Base-by-base conservation (phyloP, 2,888 invertebrate species). In the Rhodophaea formosa region DNA sequence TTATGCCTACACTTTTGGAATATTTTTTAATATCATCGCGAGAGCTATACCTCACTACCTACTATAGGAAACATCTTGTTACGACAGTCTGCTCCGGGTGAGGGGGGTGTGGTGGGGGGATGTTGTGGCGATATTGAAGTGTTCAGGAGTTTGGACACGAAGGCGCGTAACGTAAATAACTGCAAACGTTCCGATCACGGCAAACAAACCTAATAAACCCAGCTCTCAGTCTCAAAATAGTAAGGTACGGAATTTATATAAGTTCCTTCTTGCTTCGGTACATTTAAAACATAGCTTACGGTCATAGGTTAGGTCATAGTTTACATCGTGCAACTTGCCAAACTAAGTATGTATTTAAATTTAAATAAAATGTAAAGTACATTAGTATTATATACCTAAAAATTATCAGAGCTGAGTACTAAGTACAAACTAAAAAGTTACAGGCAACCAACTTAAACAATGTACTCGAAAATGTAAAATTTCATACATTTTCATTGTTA, bases 121-220 rank as follows among this genome's bases (percentile, higher is more conserved):
- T 62, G 67, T 53, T 49, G 61, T 57, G 63, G 65, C 53, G 49
- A 60, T 65, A 68, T 70, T 65, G 67, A 66, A 69, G 63, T 63
- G 66, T 69, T 71, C 70, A 63, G 58, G 63, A 77, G 70, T 77
- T 79, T 74, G 68, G 72, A 70, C 71, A 70, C 67, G 61, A 64
- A 66, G 64, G 63, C 60, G 66, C 61, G 66, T 59, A 62, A 69
- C 63, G 69, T 70, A 77, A 77, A 78, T 75, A 76, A 77, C 75
- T 72, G 70, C 74, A 71, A 75, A 65, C 67, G 69, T 66, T 68
- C 63, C 68, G 70, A 73, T 70, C 68, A 68, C 66, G 70, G 70
- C 69, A 77, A 76, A 74, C 70, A 74, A 67, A 64, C 63, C 44
- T 51, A 57, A 60, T 60, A 57, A 45, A 49, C 30, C 23, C 7